Conservation (phyloP, 2,888 invertebrate species). For the Ceraclea dissimilis region DNA sequence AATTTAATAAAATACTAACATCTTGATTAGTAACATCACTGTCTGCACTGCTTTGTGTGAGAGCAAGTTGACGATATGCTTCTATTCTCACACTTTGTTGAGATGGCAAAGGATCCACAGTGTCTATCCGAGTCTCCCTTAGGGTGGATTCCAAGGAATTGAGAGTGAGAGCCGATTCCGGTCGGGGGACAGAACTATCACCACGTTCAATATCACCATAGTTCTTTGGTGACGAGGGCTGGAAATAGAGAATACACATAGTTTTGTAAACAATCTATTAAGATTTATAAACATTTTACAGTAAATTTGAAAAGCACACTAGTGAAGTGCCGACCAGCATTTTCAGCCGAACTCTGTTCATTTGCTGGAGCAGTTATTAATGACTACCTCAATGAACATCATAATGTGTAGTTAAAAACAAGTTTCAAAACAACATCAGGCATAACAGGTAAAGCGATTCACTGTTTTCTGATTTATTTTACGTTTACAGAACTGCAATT, state of each 20-base stretch:
- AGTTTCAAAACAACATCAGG: too few species aligned
- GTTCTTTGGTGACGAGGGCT: constrained; percentile 32
- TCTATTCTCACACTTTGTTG: constrained; percentile 32
- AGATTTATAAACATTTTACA: background rate
- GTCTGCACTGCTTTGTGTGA: constrained; percentile 48
- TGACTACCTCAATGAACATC: too few species aligned
- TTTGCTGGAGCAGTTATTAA: too few species aligned
- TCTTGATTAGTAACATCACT: constrained; percentile 61
- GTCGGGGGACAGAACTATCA: constrained; percentile 26
- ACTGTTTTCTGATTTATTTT: too few species aligned
- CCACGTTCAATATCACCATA: constrained; percentile 24
- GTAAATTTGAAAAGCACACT: background rate
- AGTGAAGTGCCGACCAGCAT: background rate
- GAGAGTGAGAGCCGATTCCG: constrained; percentile 25
- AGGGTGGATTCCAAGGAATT: constrained; percentile 33
- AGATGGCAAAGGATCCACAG: constrained; percentile 35
- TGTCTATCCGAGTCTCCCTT: constrained; percentile 59
- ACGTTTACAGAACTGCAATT: too few species aligned
- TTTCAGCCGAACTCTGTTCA: too few species aligned
- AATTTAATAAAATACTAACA: constrained; percentile 41
- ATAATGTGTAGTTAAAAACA: too few species aligned
- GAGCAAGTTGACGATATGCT: constrained; percentile 38
- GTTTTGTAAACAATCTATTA: background rate
- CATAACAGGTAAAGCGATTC: too few species aligned
- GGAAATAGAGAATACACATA: constrained; percentile 27